These are phyloP conservation scores for Petrocephalus zakoni DNA, from an alignment of 2,113 vertebrate genomes.

Conservation along the genomic window DNA sequence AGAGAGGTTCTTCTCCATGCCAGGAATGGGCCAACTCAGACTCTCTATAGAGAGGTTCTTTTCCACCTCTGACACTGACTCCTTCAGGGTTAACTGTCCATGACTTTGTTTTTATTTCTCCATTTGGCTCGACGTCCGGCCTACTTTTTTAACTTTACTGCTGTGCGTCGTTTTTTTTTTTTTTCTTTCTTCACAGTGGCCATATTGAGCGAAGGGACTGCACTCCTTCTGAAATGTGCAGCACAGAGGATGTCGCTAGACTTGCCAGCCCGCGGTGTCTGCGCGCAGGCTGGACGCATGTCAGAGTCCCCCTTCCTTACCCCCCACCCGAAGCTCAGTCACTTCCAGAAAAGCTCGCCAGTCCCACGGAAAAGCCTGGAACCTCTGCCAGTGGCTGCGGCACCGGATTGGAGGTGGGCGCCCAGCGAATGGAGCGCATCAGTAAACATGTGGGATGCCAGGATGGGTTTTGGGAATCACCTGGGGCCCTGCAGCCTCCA, in stretches of 20 bases:
- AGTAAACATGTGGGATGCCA: conserved; percentile 34
- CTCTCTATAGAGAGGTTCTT: background rate
- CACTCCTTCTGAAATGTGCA: conserved; percentile 46
- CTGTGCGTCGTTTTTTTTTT: conserved; percentile 42
- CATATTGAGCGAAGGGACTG: conserved; percentile 55
- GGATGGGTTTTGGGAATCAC: conserved; percentile 47
- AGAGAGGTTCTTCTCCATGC: no score
- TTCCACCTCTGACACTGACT: background rate
- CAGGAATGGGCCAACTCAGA: background rate
- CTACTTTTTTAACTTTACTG: background rate
- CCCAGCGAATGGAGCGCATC: background rate
- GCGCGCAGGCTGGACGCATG: conserved; percentile 44
- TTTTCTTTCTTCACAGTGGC: conserved; percentile 41
- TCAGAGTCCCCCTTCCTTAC: conserved; percentile 30
- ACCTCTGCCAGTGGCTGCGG: conserved; percentile 39
- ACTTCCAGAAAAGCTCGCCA: conserved; percentile 50
- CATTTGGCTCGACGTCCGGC: background rate
- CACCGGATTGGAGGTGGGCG: conserved; percentile 26
- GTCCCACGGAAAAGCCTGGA: conserved; percentile 35
- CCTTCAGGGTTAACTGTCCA: background rate
- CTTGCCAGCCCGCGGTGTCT: conserved; percentile 52
- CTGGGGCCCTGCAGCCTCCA: conserved; percentile 33
- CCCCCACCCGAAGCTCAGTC: conserved; percentile 35
- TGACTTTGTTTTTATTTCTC: background rate
- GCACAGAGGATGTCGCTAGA: conserved; percentile 54